Percentiles rank a stretch among this genome's conserved stretches.
Evolutionary conservation across 2,113 vertebrate genomes (phyloP).

Genomic region (Tinamus guttatus): DNA sequence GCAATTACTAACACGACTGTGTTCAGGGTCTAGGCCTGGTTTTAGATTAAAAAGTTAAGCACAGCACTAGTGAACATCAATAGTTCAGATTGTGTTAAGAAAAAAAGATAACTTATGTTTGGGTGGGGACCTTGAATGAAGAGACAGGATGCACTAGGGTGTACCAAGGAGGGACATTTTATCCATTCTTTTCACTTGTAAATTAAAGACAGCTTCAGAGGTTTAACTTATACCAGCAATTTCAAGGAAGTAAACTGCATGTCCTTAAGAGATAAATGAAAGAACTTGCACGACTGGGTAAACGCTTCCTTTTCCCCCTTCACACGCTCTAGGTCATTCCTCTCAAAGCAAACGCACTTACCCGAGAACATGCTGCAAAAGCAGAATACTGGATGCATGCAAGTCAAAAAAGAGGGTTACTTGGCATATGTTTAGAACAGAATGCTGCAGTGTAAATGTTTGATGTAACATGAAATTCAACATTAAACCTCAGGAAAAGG

Average conservation of each 20-base stretch:
- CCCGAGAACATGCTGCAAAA: background rate
- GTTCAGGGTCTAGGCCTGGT: background rate
- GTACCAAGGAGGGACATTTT: accelerated
- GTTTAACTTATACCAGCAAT: background rate
- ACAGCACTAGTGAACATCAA: background rate
- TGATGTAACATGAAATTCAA: background rate
- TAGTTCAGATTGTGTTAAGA: background rate
- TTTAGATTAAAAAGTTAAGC: background rate
- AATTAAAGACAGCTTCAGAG: background rate
- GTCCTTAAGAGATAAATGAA: constrained; percentile 23
- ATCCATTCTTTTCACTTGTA: background rate
- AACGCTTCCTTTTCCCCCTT: background rate
- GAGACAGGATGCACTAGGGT: background rate
- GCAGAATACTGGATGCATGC: background rate
- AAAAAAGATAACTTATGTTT: background rate
- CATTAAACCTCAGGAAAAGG: background rate
- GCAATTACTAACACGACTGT: background rate
- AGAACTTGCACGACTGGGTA: background rate
- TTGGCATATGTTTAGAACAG: background rate
- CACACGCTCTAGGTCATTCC: background rate
- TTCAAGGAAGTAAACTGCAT: background rate
- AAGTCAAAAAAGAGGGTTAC: background rate
- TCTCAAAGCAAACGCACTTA: background rate
- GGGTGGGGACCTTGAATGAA: background rate
- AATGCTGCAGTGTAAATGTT: background rate